Evolutionary conservation across 2,888 invertebrate species (phyloP).

Genomic region (Candidula unifasciata): DNA sequence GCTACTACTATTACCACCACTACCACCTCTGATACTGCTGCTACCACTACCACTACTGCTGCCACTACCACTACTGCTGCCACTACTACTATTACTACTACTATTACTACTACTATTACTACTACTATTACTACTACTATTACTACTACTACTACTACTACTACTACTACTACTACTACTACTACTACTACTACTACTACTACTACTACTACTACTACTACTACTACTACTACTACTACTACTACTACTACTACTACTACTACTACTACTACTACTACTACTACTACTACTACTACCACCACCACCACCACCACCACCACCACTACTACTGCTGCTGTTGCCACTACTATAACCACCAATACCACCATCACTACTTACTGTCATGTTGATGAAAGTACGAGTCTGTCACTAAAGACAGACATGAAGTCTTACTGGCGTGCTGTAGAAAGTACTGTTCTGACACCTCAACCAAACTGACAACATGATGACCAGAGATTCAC

Average conservation of each 20-base stretch:
- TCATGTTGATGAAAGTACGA: no score
- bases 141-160: slow-evolving; percentile 29
- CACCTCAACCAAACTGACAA: not conserved
- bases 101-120: slow-evolving; percentile 8
- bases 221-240: slow-evolving; percentile 30
- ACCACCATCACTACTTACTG: slow-evolving; percentile 38
- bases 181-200: slow-evolving; percentile 30
- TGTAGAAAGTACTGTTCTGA: no score
- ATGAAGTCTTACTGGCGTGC: no score
- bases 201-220: slow-evolving; percentile 31
- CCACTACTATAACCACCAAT: slow-evolving; percentile 25
- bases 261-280: slow-evolving; percentile 32
- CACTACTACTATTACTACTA: not conserved
- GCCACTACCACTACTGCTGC: not conserved
- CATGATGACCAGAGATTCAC: not conserved
- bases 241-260: slow-evolving; percentile 30
- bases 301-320: slow-evolving; percentile 9
- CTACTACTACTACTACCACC: slow-evolving; percentile 38
- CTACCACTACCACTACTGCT: not conserved
- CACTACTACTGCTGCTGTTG: slow-evolving; percentile 23
- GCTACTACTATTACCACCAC: slow-evolving; percentile 13
- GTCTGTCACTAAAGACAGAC: no score
- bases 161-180: slow-evolving; percentile 33
- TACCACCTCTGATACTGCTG: not conserved
- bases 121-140: slow-evolving; percentile 21